Evolutionary conservation across 2,797 vertebrate species (phyloP), one percentile per base, ranked within the genome.

Genomic region (Uromys caudimaculatus): DNA sequence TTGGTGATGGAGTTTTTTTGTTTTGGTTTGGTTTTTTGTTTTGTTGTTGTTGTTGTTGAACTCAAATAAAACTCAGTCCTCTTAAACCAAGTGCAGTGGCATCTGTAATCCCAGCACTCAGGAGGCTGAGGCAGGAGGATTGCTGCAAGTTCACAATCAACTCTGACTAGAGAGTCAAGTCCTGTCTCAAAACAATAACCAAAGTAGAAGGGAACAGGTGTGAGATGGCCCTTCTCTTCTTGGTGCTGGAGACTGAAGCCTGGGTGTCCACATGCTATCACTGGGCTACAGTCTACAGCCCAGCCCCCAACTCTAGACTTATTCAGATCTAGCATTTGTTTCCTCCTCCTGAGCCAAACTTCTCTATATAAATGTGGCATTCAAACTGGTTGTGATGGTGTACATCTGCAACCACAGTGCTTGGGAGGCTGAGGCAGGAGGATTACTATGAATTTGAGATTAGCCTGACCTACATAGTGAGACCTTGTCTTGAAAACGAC

Each of bases 61-160:
- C 38, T 89, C 79, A 85, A 92, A 71, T 89, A 89, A 93, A 91
- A 78, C n/a, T 35, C 29, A 69, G n/a, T 50, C 83, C 19, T 85
- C 35, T 44, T 47, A 67, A 71, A 23, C 32, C 47, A 54, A 67
- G 47, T 14, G 2, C 9, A 9, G 27, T 87, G 23, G 23, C 50
- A 71, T 71, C 47, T 54, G 21, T 71, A 62, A 88, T 56, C 67
- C 52, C 86, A 73, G 69, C n/a, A 56, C 10, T 41, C 14, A 29
- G 50, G 85, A 73, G 47, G 21, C 82, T 67, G 82, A 67, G 29
- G 17, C 60, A 85, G 60, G 60, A 67, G 82, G 60, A 41, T 69
- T 17, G 50, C 23, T 27, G 14, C 23, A 71, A 71, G 13, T 73
- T 87, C n/a, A 56, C 47, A 52, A 35, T 67, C 50, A 54, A 16